A percentile compares a stretch with the other conserved stretches of the same genome.
phyloP scores from a whole-genome alignment of 1,140 invertebrate species.

The Camponotus floridanus region DNA sequence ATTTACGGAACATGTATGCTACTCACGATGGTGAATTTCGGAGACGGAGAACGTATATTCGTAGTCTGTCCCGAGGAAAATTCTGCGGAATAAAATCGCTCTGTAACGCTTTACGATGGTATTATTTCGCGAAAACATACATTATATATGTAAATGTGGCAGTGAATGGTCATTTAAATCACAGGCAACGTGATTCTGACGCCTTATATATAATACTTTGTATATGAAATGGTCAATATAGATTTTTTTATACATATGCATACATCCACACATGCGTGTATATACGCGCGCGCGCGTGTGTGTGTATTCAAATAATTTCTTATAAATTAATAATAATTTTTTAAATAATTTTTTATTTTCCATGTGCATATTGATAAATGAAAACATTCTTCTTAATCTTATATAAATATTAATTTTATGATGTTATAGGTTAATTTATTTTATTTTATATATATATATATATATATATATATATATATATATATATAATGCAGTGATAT shows the following conservation, averaged over 20 bases:
- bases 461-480: too few species aligned
- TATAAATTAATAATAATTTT: not conserved
- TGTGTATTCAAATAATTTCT: not conserved
- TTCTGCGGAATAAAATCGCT: conserved; percentile 52
- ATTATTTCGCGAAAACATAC: conserved; percentile 2
- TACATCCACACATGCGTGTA: too few species aligned
- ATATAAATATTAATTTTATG: conserved; percentile 5
- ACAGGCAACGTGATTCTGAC: not conserved
- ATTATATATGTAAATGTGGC: conserved; percentile 41
- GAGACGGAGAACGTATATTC: conserved; percentile 51
- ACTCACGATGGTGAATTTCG: conserved; percentile 48
- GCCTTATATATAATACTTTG: not conserved
- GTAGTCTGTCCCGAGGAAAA: conserved; percentile 55
- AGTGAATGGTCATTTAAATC: conserved; percentile 42
- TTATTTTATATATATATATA: too few species aligned
- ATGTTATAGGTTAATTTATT: not conserved
- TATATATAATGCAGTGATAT: too few species aligned
- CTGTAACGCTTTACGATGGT: conserved; percentile 33
- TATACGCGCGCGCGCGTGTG: too few species aligned
- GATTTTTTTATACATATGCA: not conserved
- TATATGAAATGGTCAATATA: not conserved
- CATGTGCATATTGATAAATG: not conserved
- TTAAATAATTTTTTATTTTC: not conserved
- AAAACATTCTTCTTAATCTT: not conserved
- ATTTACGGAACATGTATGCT: conserved; percentile 56